Percentiles rank a stretch among this genome's conserved stretches.
These are phyloP conservation scores for Alethe diademata DNA, from an alignment of 2,113 vertebrate species.

Conservation along the genomic window DNA sequence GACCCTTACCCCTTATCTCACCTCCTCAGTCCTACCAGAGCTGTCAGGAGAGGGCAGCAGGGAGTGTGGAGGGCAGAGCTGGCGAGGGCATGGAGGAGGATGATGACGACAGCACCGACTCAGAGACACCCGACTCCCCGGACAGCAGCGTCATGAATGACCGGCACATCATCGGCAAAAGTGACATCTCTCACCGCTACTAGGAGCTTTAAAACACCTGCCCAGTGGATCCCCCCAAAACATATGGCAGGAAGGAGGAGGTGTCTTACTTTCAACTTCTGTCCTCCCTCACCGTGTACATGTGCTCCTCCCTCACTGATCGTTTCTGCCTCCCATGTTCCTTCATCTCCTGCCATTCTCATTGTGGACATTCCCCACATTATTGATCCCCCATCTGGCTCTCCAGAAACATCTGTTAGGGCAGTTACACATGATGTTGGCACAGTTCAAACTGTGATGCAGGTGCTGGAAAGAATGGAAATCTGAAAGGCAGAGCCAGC, in stretches of 20 bases:
- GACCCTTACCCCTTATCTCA: not conserved
- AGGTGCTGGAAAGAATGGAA: not conserved
- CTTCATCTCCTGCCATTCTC: conserved; percentile 16
- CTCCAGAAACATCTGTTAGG: not conserved
- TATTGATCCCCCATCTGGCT: not conserved
- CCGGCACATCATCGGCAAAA: conserved; percentile 86
- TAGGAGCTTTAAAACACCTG: conserved; percentile 44
- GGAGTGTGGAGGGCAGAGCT: conserved; percentile 52
- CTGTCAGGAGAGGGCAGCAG: conserved; percentile 61
- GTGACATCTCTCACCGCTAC: conserved; percentile 82
- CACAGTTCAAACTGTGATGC: not conserved
- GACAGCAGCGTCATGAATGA: conserved; percentile 77
- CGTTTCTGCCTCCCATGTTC: not conserved
- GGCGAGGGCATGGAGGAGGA: conserved; percentile 64
- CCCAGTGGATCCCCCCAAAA: not conserved
- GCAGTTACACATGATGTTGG: not conserved
- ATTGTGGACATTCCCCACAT: conserved; percentile 40
- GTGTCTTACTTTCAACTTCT: conserved; percentile 9
- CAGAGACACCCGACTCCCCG: conserved; percentile 77
- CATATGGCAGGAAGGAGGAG: conserved; percentile 36
- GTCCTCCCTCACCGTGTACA: not conserved
- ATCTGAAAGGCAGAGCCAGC: not conserved
- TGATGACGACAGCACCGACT: conserved; percentile 84
- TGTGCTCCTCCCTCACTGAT: not conserved
- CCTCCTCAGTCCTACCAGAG: conserved; percentile 74